Evolutionary conservation across 2,113 vertebrate species (phyloP), one percentile per base, ranked within the genome.

Genomic region (Ictalurus punctatus): DNA sequence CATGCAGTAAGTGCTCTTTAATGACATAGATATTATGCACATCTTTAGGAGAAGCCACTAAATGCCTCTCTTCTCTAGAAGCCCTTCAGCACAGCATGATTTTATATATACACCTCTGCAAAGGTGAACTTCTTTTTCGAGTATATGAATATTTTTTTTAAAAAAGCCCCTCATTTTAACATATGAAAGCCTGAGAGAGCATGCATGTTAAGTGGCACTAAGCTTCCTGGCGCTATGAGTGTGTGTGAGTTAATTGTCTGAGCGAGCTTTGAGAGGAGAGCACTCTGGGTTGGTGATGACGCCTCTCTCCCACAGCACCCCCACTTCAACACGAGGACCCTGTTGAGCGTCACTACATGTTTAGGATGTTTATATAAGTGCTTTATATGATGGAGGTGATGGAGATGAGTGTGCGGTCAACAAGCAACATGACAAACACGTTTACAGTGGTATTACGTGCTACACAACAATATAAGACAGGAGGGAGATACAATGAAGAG

Each of bases 161-260:
- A 83, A 56, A 84, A 27, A 65, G 37, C 59, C 14, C 40, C 83
- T 17, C 48, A 16, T 30, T 67, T 84, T 84, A 67, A 61, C 34
- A 65, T 84, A 65, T 84, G 61, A 83, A 84, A 48, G 37, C 58
- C 59, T 27, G 82, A 27, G 82, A 84, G 83, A 44, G 59, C 61
- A n/a, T 84, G 83, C 34, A 84, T 84, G 83, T 65, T 84, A 84
- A 84, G 83, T 84, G 83, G 83, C 61, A 84, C 83, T 84, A 67
- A 84, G 83, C 61, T 13, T n/a, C 83, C 21, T 40, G 37, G 80
- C 6, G 19, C 56, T 63, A 54, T 34, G 58, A 40, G 83, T 48
- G 44, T 84, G 61, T 67, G 59, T 52, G 44, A 69, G 83, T 84
- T 84, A 84, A 84, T 84, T 84, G 82, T 84, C 82, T 84, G 63